Percentiles rank a stretch among this genome's conserved stretches.
phyloP scores from a whole-genome alignment of 2,888 invertebrate genomes.

The Idaea biselata region DNA sequence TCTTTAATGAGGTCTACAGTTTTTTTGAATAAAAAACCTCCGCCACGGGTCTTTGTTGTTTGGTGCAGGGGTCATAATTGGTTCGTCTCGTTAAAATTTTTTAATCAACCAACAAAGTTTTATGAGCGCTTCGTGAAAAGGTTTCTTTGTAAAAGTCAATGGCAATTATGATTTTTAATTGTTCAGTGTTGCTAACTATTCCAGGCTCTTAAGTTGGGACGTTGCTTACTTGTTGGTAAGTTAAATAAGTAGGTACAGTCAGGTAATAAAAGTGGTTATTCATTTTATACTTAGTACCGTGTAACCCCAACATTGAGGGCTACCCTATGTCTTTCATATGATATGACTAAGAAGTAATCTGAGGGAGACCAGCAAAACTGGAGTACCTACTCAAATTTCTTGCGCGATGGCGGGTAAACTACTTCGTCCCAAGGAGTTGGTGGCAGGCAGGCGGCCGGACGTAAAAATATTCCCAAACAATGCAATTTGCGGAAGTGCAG shows the following conservation, averaged over 20 bases:
- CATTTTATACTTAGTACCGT: no score
- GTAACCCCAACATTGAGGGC: no score
- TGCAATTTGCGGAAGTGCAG: no score
- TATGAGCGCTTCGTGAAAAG: constrained; percentile 62
- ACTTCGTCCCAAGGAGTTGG: no score
- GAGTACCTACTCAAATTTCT: no score
- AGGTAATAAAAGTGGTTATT: no score
- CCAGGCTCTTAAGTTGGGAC: constrained; percentile 14
- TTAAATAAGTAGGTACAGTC: not conserved
- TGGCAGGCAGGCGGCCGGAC: no score
- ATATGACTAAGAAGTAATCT: no score
- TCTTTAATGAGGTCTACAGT: not conserved
- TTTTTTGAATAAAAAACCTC: constrained; percentile 15
- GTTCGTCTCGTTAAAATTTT: constrained; percentile 65
- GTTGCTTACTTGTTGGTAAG: not conserved
- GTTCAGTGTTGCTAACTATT: constrained; percentile 30
- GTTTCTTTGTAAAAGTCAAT: constrained; percentile 60
- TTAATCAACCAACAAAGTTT: constrained; percentile 70
- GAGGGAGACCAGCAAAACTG: no score
- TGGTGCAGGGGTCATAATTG: constrained; percentile 56
- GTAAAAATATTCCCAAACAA: no score
- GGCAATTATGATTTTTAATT: constrained; percentile 54
- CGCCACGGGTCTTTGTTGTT: constrained; percentile 14
- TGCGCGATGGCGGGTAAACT: no score
- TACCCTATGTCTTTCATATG: no score